phyloP scores from a whole-genome alignment of 2,113 vertebrate species.

The Elephas maximus region DNA sequence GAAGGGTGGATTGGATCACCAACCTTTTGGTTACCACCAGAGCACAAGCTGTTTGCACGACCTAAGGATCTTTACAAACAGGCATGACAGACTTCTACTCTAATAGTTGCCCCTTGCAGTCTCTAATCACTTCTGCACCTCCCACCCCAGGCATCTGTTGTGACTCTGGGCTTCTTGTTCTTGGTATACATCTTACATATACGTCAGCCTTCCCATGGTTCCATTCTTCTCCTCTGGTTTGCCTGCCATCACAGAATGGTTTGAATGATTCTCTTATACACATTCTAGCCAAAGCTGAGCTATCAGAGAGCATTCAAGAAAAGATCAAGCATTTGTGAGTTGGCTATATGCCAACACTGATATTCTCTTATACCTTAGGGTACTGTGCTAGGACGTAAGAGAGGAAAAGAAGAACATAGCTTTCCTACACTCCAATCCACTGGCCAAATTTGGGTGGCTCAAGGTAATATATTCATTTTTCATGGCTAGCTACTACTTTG shows the following conservation, averaged over 20 bases:
- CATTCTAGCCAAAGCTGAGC: not conserved
- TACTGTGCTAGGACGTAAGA: not conserved
- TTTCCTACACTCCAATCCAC: not conserved
- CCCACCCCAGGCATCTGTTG: not conserved
- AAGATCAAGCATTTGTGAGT: not conserved
- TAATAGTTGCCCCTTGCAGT: not conserved
- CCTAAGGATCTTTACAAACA: not conserved
- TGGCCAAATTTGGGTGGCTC: not conserved
- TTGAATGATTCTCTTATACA: not conserved
- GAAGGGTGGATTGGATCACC: not conserved
- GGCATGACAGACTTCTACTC: rapidly evolving
- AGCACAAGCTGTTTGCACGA: not conserved
- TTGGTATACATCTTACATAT: rapidly evolving
- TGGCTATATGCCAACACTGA: not conserved
- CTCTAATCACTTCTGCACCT: not conserved
- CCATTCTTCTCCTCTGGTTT: not conserved
- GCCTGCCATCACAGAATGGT: no score
- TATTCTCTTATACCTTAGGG: not conserved
- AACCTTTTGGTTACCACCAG: not conserved
- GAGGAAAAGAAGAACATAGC: not conserved
- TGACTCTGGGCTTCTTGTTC: not conserved
- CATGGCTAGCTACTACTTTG: not conserved
- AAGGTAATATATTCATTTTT: not conserved
- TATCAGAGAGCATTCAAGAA: not conserved
- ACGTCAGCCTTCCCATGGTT: not conserved